Conservation (phyloP, 2,888 invertebrate species). For the Caenorhabditis wallacei region DNA sequence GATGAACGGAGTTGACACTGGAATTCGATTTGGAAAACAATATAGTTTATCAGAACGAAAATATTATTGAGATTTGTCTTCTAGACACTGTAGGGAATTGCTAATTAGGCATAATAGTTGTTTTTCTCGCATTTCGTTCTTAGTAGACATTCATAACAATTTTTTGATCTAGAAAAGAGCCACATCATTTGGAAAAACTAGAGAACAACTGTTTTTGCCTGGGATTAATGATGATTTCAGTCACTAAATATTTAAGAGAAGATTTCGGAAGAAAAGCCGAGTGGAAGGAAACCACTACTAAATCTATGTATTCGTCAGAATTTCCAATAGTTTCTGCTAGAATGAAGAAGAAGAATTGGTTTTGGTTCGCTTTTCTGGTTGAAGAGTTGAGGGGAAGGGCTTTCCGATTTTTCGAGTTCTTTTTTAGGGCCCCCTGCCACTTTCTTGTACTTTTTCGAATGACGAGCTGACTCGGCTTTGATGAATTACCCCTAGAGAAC, state of each 20-base stretch:
- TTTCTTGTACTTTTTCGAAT: conserved; percentile 15
- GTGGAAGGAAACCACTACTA: conserved; percentile 38
- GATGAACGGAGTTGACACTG: neutral
- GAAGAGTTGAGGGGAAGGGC: conserved; percentile 6
- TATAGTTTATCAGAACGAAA: no score
- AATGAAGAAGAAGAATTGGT: conserved; percentile 64
- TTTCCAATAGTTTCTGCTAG: conserved; percentile 65
- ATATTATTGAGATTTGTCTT: no score
- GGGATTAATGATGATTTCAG: no score
- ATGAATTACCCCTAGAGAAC: conserved; percentile 44
- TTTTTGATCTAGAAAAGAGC: no score
- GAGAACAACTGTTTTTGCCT: no score
- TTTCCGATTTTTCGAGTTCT: conserved; percentile 34
- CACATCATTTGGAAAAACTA: no score
- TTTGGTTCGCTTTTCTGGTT: conserved; percentile 37
- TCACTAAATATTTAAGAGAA: neutral
- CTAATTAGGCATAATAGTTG: no score
- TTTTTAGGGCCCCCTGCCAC: conserved; percentile 14
- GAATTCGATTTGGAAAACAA: no score
- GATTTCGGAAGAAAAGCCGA: neutral
- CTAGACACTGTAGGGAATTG: no score
- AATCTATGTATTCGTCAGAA: conserved; percentile 61
- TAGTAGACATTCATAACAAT: no score
- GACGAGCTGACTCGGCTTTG: conserved; percentile 27
- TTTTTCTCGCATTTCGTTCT: no score